Evolutionary conservation across 2,888 invertebrate species (phyloP), one percentile per base, ranked within the genome.

Genomic region (Rapana venosa): DNA sequence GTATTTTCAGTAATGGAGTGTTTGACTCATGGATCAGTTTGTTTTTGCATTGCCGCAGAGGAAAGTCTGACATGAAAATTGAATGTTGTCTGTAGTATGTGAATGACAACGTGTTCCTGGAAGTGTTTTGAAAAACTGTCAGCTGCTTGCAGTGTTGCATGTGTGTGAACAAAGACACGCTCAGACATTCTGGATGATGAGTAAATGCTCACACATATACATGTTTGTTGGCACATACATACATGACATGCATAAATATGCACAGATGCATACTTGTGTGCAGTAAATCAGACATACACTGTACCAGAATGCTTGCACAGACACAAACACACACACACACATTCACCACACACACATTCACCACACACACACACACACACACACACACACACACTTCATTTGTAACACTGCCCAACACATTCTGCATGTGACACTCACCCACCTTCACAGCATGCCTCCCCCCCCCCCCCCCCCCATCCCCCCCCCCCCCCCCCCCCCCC

Each of bases 291-390:
- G 2, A 5, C 47, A 47, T 47, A 47, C 47, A 47, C 47, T 26
- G 30, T 26, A 30, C 30, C 26, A 15, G 5, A 22, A 81, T 36
- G 26, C 35, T n/a, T 36, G 36, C 32, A 32, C 36, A 83, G 22
- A 47, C 47, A 83, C 83, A 36, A 1, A 83, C 84, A 58, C 84
- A 58, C 84, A 84, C 84, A 32, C 85, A 58, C 58, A 85, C 85
- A 85, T 58, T 20, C 85, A 58, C 85, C 85, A 85, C 85, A 32
- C 85, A 85, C 30, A 32, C 58, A 58, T 58, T 32, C 20, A 56
- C 58, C 85, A 56, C 85, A 58, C 85, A 61, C 85, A 85, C 85
- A 32, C 85, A 85, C 30, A 32, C 58, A 58, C 85, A 61, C 20
- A 56, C 58, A 47, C 30, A 81, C 81, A 35, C 81, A 81, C 32